A percentile compares a stretch with the other conserved stretches of the same genome.
phyloP scores from a whole-genome alignment of 37 sponge, comb jelly and placozoan genomes.

The Ianthella basta region DNA sequence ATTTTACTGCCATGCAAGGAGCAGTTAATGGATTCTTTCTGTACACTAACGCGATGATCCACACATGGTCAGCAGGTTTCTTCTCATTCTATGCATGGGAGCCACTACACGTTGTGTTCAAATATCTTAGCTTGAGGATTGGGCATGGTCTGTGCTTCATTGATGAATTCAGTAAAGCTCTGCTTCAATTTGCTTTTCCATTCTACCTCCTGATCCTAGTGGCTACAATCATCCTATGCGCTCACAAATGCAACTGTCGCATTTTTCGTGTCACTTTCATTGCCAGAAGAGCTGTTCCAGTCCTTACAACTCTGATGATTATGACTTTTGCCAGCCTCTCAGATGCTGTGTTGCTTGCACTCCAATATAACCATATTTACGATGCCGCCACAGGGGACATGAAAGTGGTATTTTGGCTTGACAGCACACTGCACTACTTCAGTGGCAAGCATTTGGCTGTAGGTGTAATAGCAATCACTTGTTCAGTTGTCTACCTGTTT shows the following conservation, averaged over 20 bases:
- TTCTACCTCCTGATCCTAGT: slow-evolving; percentile 45
- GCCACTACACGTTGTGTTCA: not conserved
- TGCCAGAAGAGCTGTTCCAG: slow-evolving; percentile 1
- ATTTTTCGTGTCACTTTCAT: not conserved
- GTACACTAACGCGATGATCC: not conserved
- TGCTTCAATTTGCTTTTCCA: not conserved
- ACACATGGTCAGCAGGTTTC: not conserved
- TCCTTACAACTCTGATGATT: slow-evolving; percentile 31
- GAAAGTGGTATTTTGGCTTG: not conserved
- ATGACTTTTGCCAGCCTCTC: slow-evolving; percentile 22
- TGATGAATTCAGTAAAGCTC: not conserved
- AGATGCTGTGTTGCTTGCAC: not conserved
- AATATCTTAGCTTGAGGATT: not conserved
- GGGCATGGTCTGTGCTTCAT: not conserved
- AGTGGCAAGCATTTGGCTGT: slow-evolving; percentile 19
- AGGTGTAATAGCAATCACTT: not conserved
- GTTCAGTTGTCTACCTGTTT: not conserved
- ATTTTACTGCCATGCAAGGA: not conserved
- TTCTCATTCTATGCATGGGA: not conserved
- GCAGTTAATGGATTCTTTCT: not conserved
- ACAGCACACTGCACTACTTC: not conserved
- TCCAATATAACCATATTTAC: not conserved
- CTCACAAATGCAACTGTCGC: not conserved
- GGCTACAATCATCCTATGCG: slow-evolving; percentile 1
- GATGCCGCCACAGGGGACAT: not conserved